Base-by-base conservation (phyloP, 2,113 vertebrate genomes). In the Morphnarchus princeps region DNA sequence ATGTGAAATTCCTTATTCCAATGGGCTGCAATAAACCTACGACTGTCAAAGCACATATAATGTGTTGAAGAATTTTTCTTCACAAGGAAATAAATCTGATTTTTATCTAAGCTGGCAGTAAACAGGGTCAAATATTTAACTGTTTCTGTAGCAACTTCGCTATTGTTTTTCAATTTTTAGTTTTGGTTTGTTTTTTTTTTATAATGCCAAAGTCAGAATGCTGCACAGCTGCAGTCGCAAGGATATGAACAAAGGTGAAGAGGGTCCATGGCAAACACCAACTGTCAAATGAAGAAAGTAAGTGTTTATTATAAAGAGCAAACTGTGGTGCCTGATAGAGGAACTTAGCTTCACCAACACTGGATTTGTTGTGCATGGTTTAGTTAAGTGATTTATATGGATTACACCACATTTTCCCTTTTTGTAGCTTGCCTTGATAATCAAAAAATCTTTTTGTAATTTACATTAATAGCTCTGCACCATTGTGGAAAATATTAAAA, bases 401-500 rank as follows among this genome's bases (percentile, higher is more conserved):
- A 92, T 96, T 96, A 96, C 90, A 86, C 84, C 83, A 92, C 87
- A 93, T 97, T 95, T 96, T 94, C 88, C 88, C 71, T 87, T 79
- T 80, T 72, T 73, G 28, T 82, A 94, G 42, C 84, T 94, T 82
- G 67, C 59, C 79, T 28, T 72, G 97, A 95, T 97, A 93, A 96
- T 65, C 89, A 95, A 90, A 90, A 92, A 95, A 85, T 84, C 81
- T 87, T 95, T 96, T 97, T 93, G 92, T 70, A 94, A 96, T 97
- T 96, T 95, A 95, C 95, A 96, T 95, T 93, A 96, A 95, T 90
- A 92, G 80, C 85, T 94, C 93, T 84, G 82, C 91, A 95, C 95
- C 94, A 86, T 32, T 93, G 91, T 97, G 97, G 97, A 98, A 98
- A 97, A 94, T 96, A 96, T 97, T 96, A 96, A 96, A 66, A 91